Percentiles rank a stretch among this genome's conserved stretches.
phyloP scores from a whole-genome alignment of 1,140 invertebrate species.

The Drosophila parvula region DNA sequence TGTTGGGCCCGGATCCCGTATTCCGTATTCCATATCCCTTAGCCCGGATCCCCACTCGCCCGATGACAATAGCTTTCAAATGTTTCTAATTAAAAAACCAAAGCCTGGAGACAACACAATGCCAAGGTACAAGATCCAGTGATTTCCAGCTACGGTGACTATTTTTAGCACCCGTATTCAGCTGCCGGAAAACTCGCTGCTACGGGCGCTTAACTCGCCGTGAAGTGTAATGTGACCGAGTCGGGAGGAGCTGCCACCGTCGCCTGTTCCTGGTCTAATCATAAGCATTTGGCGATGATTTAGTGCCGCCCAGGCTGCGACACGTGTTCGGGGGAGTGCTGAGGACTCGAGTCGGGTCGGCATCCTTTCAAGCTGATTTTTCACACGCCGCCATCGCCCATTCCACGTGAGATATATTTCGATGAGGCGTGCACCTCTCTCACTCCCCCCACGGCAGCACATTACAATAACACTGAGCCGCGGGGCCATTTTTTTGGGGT shows the following conservation, averaged over 20 bases:
- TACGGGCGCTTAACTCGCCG: conserved; percentile 63
- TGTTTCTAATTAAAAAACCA: conserved; percentile 79
- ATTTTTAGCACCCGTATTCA: conserved; percentile 55
- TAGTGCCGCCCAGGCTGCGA: conserved; percentile 69
- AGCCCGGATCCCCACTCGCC: conserved; percentile 11
- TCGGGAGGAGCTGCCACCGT: conserved; percentile 13
- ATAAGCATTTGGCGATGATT: conserved; percentile 79
- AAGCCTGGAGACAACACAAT: conserved; percentile 23
- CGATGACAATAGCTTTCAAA: conserved; percentile 76
- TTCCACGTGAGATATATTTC: conserved; percentile 54
- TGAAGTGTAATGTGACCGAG: conserved; percentile 68
- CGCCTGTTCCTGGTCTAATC: conserved; percentile 57
- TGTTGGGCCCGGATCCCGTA: conserved; percentile 33
- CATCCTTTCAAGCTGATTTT: conserved; percentile 79
- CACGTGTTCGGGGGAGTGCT: conserved; percentile 56
- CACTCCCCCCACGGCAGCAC: background rate
- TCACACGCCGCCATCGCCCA: conserved; percentile 67
- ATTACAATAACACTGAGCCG: conserved; percentile 24
- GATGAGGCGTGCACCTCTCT: conserved; percentile 34
- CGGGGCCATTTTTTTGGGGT: conserved; percentile 39
- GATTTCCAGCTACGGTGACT: background rate
- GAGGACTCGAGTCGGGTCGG: conserved; percentile 43
- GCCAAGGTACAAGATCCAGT: conserved; percentile 31
- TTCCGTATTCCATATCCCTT: background rate
- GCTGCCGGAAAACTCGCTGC: conserved; percentile 51